Base-by-base conservation (phyloP, 2,113 vertebrate genomes). In the Hippocampus guttulatus region DNA sequence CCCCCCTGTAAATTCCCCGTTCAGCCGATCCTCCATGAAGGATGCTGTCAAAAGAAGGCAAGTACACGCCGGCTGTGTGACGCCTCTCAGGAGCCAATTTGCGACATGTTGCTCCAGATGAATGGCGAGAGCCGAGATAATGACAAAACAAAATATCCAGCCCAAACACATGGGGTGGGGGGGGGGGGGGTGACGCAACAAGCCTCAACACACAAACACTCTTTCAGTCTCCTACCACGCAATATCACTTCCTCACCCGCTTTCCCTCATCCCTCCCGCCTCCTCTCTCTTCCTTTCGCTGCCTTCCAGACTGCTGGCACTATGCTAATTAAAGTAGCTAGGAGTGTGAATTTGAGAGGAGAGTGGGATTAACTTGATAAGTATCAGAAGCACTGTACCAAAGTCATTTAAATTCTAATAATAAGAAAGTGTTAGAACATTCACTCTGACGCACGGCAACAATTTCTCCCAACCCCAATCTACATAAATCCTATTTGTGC, bases 251-350 rank as follows among this genome's bases (percentile, higher is more conserved):
- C 51, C 14, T 64, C 74, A 54, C 74, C 71, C 63, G 52, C 63
- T 62, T 62, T 49, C 55, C 68, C 58, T 57, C 70, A 27, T 71
- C 79, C 70, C 68, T 57, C 70, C 70, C 65, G 69, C 62, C 62
- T 63, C 73, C 61, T 41, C 68, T 65, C 75, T 64, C 78, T 68
- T 84, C 82, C 85, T 82, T 84, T 79, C 77, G 84, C 69, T 87
- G 88, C 88, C 85, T 87, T 85, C 84, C 86, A 89, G 89, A 81
- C 88, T 90, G 88, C 88, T 90, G 88, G 85, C 83, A 87, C 89
- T 93, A 92, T 92, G 91, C 89, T 93, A 93, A 93, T 92, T 93
- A 93, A 91, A 81, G 86, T 92, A 87, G 90, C 91, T 91, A 85
- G 87, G 87, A 92, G 91, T 90, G 83, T 73, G 88, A 91, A 90